phyloP scores from a whole-genome alignment of 2,888 invertebrate species.

The Kryphioiulus occultus region DNA sequence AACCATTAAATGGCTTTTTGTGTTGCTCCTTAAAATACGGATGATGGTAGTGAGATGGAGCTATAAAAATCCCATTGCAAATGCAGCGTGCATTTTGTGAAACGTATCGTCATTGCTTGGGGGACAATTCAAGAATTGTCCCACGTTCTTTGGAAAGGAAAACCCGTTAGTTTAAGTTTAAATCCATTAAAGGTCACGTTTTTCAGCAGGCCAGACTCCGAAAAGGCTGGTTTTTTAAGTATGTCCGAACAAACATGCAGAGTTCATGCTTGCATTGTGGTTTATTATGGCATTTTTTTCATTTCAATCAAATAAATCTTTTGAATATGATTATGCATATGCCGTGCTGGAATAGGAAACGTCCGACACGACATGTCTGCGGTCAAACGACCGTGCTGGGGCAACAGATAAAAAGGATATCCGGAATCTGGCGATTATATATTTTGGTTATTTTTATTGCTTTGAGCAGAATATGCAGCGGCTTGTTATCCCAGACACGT shows the following conservation, averaged over 20 bases:
- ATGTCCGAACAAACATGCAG: neutral
- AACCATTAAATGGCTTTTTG: neutral
- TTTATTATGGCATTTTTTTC: neutral
- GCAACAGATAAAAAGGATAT: neutral
- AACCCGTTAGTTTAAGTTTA: neutral
- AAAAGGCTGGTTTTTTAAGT: neutral
- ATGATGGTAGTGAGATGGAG: neutral
- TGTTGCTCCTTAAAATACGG: neutral
- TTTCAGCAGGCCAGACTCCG: neutral
- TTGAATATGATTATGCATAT: neutral
- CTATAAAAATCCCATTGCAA: neutral
- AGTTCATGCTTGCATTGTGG: neutral
- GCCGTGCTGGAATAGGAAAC: neutral
- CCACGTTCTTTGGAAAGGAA: neutral
- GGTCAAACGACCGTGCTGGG: conserved; percentile 7
- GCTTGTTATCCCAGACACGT: conserved; percentile 14
- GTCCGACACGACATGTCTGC: neutral
- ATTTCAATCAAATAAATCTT: neutral
- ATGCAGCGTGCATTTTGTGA: neutral
- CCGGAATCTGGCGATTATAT: neutral
- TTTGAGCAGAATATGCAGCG: neutral
- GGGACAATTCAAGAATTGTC: neutral
- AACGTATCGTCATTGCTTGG: neutral
- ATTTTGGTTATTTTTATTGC: neutral
- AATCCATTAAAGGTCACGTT: conserved; percentile 12